These are phyloP conservation scores for Notiomystis cincta DNA, from an alignment of 2,113 vertebrate genomes.

Conservation along the genomic window DNA sequence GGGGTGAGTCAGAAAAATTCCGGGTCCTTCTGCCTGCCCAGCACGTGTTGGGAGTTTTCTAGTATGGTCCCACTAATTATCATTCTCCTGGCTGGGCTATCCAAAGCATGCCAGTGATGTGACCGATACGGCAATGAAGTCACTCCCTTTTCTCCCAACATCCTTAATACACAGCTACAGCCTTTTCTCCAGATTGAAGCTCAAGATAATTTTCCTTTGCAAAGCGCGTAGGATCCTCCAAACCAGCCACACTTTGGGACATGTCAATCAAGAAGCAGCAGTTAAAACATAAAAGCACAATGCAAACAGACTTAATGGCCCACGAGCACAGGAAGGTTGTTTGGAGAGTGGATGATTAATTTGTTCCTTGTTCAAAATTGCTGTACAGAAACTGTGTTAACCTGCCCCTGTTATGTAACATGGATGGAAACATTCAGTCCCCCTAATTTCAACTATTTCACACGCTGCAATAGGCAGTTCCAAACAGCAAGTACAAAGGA, in stretches of 20 bases:
- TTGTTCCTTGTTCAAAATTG: not conserved
- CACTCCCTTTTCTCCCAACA: constrained; percentile 33
- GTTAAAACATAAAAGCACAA: not conserved
- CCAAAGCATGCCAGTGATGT: constrained; percentile 25
- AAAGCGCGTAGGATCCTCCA: not conserved
- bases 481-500: not conserved
- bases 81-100: not conserved
- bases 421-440: not conserved
- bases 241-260: not conserved
- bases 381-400: not conserved
- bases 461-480: not conserved
- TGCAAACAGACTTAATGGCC: not conserved
- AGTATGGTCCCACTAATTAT: constrained; percentile 9
- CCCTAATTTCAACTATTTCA: not conserved
- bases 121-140: not conserved
- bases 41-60: constrained; percentile 45
- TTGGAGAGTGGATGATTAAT: constrained; percentile 9
- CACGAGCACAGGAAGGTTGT: not conserved
- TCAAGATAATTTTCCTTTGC: not conserved
- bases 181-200: not conserved
- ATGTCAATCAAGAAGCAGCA: not conserved
- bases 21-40: constrained; percentile 1
- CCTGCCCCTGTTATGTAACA: not conserved
- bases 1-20: constrained; percentile 35
- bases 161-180: not conserved